These are phyloP conservation scores for Drosophila subsilvestris DNA, from an alignment of 2,888 invertebrate genomes.

Conservation along the genomic window DNA sequence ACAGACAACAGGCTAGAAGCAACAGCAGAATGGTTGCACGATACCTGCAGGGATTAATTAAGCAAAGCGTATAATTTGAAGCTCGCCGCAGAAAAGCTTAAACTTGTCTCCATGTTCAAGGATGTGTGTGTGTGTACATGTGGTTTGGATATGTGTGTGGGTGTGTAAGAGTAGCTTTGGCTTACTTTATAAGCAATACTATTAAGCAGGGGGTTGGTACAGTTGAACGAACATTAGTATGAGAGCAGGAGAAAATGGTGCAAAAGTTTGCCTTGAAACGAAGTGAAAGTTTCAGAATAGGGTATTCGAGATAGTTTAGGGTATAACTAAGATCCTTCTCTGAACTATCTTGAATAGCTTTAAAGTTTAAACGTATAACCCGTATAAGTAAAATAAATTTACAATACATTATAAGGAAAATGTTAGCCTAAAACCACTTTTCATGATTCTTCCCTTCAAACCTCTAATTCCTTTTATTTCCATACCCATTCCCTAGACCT, in stretches of 20 bases:
- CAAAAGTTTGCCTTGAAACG: background rate
- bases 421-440: no score
- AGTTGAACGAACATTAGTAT: background rate
- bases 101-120: conserved; percentile 19
- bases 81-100: conserved; percentile 38
- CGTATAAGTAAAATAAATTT: no score
- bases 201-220: conserved; percentile 1
- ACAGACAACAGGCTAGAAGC: conserved; percentile 21
- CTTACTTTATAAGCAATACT: conserved; percentile 17
- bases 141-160: conserved; percentile 12
- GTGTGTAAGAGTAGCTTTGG: background rate
- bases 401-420: no score
- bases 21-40: conserved; percentile 21
- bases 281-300: no score
- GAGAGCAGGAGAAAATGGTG: no score
- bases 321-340: no score
- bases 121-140: conserved; percentile 1
- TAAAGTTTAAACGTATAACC: no score
- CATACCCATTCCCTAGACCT: background rate
- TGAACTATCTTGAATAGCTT: no score
- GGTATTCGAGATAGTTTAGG: no score
- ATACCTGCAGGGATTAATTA: conserved; percentile 71
- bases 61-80: conserved; percentile 60
- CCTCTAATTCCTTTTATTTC: no score
- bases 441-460: no score